phyloP scores from a whole-genome alignment of 1,140 invertebrate genomes.

The Trissolcus basalis region DNA sequence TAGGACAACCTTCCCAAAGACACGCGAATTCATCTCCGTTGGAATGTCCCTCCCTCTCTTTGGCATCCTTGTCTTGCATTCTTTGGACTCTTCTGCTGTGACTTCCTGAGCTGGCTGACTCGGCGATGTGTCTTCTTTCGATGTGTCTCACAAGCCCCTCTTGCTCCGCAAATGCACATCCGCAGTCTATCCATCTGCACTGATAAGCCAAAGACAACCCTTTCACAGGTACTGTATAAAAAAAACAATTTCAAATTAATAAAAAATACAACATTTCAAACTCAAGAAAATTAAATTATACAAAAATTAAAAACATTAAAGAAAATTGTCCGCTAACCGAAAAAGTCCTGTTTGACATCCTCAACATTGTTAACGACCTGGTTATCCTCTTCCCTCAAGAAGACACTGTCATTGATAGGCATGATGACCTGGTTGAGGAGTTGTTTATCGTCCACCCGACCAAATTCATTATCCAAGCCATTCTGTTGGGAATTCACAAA shows the following conservation, averaged over 20 bases:
- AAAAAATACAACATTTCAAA: too few species aligned
- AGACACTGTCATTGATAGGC: constrained; percentile 66
- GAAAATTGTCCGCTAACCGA: constrained; percentile 45
- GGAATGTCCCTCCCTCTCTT: constrained; percentile 44
- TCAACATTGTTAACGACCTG: constrained; percentile 28
- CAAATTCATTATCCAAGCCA: constrained; percentile 26
- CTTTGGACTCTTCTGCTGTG: constrained; percentile 63
- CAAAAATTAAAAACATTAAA: not conserved
- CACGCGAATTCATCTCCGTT: constrained; percentile 90
- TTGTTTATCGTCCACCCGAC: constrained; percentile 25
- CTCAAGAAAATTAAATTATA: too few species aligned
- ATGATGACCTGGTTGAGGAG: constrained; percentile 69
- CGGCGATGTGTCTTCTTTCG: constrained; percentile 90
- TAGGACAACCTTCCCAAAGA: constrained; percentile 91
- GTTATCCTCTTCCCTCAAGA: constrained; percentile 57
- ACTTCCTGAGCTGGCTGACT: constrained; percentile 62
- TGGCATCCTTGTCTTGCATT: constrained; percentile 63
- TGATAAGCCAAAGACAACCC: constrained; percentile 66
- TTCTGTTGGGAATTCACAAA: constrained; percentile 60
- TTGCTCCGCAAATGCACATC: constrained; percentile 85
- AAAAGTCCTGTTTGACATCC: constrained; percentile 48
- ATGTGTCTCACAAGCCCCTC: constrained; percentile 91
- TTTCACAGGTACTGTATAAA: constrained; percentile 56
- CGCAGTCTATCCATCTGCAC: constrained; percentile 92
- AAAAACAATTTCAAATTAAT: constrained; percentile 21